These are phyloP conservation scores for Thumatha senex DNA, from an alignment of 2,888 invertebrate genomes.

Conservation along the genomic window DNA sequence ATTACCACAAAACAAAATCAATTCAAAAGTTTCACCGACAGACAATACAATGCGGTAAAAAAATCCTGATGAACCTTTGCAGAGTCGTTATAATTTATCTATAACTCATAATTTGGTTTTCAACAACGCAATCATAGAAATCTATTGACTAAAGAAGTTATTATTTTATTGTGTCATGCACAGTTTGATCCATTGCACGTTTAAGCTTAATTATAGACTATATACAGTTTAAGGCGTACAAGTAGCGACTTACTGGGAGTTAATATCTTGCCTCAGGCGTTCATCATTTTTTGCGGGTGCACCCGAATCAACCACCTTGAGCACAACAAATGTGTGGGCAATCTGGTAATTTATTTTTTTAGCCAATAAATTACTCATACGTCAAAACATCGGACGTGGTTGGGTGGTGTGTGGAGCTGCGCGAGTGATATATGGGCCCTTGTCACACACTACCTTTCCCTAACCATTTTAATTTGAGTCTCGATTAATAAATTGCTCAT, in stretches of 20 bases:
- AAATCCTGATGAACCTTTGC: too few species aligned
- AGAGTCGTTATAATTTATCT: too few species aligned
- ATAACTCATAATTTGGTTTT: too few species aligned
- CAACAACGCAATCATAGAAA: too few species aligned
- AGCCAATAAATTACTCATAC: constrained; percentile 81
- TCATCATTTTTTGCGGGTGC: constrained; percentile 74
- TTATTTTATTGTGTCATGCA: neutral
- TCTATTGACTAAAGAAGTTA: too few species aligned
- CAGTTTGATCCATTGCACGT: neutral
- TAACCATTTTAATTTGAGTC: constrained; percentile 63
- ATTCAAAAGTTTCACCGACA: too few species aligned
- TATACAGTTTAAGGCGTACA: constrained; percentile 45
- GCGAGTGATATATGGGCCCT: constrained; percentile 76
- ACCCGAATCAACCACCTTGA: constrained; percentile 80
- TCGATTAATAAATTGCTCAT: constrained; percentile 68
- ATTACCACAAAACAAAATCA: too few species aligned
- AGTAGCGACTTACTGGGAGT: constrained; percentile 68
- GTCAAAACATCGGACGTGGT: constrained; percentile 75
- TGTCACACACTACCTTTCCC: constrained; percentile 73
- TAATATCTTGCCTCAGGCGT: constrained; percentile 58
- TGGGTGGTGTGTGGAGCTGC: constrained; percentile 52
- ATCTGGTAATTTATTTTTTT: constrained; percentile 81
- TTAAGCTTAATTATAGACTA: neutral
- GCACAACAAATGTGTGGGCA: constrained; percentile 78
- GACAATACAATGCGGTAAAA: too few species aligned